phyloP scores from a whole-genome alignment of 2,888 invertebrate genomes.

The Drosophila picticornis region DNA sequence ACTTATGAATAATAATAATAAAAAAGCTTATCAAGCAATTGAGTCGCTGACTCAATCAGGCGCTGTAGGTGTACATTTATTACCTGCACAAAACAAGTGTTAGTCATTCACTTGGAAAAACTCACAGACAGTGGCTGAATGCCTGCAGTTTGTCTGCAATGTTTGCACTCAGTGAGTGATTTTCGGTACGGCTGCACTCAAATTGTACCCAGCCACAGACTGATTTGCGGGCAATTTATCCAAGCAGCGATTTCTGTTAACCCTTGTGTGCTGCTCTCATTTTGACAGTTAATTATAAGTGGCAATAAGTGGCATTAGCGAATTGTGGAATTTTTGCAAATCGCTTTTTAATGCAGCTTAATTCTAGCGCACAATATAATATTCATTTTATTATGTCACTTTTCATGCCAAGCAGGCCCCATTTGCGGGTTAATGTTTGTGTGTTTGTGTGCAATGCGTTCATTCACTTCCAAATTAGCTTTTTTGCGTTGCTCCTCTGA shows the following conservation, averaged over 20 bases:
- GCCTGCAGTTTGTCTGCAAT: slow-evolving; percentile 28
- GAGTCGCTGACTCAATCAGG: slow-evolving; percentile 31
- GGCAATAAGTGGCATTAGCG: not conserved
- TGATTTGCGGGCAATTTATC: slow-evolving; percentile 8
- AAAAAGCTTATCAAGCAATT: slow-evolving; percentile 14
- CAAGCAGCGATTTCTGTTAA: slow-evolving; percentile 12
- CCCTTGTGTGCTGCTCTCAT: slow-evolving; percentile 6
- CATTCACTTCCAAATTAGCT: slow-evolving; percentile 58
- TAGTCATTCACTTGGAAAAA: slow-evolving; percentile 34
- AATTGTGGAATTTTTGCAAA: slow-evolving; percentile 10
- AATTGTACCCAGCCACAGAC: slow-evolving; percentile 43
- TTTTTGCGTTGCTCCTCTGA: slow-evolving; percentile 34
- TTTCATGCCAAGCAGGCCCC: slow-evolving; percentile 3
- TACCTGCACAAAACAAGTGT: slow-evolving; percentile 24
- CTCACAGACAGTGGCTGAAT: not conserved
- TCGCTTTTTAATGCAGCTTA: not conserved
- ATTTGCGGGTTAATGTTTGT: slow-evolving; percentile 13
- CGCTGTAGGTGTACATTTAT: not conserved
- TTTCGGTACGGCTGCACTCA: slow-evolving; percentile 56
- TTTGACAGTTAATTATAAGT: not conserved
- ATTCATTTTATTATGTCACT: slow-evolving; percentile 7
- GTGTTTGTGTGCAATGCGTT: slow-evolving; percentile 27
- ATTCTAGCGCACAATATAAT: not conserved
- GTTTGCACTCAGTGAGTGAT: slow-evolving; percentile 27
- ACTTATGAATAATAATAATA: not conserved